Base-by-base conservation (phyloP, 2,888 invertebrate genomes). In the Brenthis daphne region DNA sequence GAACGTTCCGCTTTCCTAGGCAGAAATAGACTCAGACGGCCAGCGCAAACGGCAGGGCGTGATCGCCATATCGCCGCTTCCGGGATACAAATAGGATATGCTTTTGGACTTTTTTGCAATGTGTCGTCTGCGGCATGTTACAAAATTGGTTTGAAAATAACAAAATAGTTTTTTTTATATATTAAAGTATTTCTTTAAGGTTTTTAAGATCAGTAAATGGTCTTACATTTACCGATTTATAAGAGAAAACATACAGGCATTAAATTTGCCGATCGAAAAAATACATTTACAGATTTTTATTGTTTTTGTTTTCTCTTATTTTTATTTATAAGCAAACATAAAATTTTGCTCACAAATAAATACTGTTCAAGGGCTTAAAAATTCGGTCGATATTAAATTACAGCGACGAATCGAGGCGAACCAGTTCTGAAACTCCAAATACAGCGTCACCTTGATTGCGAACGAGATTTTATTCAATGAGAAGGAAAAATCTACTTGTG, bases 1-100 rank as follows among this genome's bases (percentile, higher is more conserved):
- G 78, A 81, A 82, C 82, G 91, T 92, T 89, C 85, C 90, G 90
- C 89, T 90, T 90, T 90, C 88, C 79, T 84, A 80, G 80, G 84
- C 86, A 88, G 81, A 88, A 90, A 90, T 89, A 90, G 87, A 84
- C 76, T 77, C 80, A 82, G 82, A 77, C 82, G 81, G 78, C 78
- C 77, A 80, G 82, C 76, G 77, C 80, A 81, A 82, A 77, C 82
- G 81, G 78, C 78, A 78, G 80, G 82, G 81, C 80, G 83, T 76
- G 82, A 80, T 85, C 79, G 79, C 80, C 87, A 87, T 86, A 82
- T 88, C 88, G 83, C 85, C 85, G 82, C 79, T 89, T 89, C 89
- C 90, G 88, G 85, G 85, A 80, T 77, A 68, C 64, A 70, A 63
- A 55, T 37, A 74, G 82, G 83, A 55, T 81, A 79, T 82, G 78